Base-by-base conservation (phyloP, 2,888 invertebrate species). In the Sinotaia quadrata region DNA sequence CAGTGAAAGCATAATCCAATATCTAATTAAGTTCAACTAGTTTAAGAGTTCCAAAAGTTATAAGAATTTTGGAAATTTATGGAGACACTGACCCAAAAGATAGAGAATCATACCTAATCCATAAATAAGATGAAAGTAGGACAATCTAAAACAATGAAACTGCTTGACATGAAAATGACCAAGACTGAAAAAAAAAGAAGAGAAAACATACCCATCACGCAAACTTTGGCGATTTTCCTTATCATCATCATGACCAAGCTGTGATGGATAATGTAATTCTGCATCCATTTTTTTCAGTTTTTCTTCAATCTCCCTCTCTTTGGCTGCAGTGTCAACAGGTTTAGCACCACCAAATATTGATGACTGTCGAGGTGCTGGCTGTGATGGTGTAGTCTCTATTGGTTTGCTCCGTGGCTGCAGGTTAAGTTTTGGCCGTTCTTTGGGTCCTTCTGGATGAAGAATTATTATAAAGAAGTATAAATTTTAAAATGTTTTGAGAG, bases 311-410 rank as follows among this genome's bases (percentile, higher is more conserved):
- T 96, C 94, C 65, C 94, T 91, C 84, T 97, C 96, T 80, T 94
- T 92, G 56, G 95, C 93, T 62, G 95, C 93, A 2, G 97, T 98
- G 87, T 97, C 96, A 0, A 98, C 97, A 0, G 97, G 97, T 87
- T 94, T 95, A 24, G 97, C 97, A 36, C 92, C 93, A n/a, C 97
- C 97, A 87, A 97, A 97, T 78, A 97, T 96, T 21, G 88, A 94
- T 57, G 92, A 91, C 4, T 76, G 68, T 10, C 69, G 47, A 18
- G 72, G 15, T 4, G 37, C 59, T 1, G 65, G 67, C 18, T 65
- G 34, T 24, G 70, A 29, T 8, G 59, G 62, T 7, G 54, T 63
- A 2, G 69, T 66, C 67, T 92, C 93, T 37, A 91, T 89, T 0
- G 95, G 94, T 79, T 93, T 92, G 2, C 94, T 93, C 58, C 97